These are phyloP conservation scores for Spodoptera exigua DNA, from an alignment of 2,888 invertebrate species.

Conservation along the genomic window DNA sequence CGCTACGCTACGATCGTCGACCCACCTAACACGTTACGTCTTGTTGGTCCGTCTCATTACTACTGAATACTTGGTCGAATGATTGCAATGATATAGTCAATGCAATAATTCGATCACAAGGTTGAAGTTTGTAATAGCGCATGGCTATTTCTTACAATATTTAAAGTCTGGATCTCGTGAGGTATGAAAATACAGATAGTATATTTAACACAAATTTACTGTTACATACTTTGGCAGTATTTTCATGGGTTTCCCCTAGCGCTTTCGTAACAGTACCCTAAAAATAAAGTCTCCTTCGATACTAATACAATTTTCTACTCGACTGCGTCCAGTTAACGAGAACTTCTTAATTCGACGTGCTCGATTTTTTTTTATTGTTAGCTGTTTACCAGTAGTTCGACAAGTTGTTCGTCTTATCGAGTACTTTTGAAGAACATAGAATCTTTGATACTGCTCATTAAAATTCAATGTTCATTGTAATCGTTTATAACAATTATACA, in stretches of 20 bases:
- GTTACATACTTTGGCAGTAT: conserved; percentile 20
- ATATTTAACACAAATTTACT: conserved; percentile 36
- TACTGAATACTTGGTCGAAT: too few relatives aligned
- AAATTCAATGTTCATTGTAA: too few relatives aligned
- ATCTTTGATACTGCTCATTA: neutral
- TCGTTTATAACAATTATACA: too few relatives aligned
- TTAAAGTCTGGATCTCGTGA: too few relatives aligned
- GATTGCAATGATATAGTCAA: too few relatives aligned
- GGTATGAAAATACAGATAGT: neutral
- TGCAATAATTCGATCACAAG: too few relatives aligned
- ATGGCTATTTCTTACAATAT: too few relatives aligned
- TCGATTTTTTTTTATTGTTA: conserved; percentile 69
- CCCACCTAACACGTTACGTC: too few relatives aligned
- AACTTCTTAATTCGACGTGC: conserved; percentile 69
- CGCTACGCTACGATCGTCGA: too few relatives aligned
- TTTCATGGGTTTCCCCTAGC: conserved; percentile 27
- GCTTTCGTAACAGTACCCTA: conserved; percentile 55
- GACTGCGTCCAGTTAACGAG: conserved; percentile 75
- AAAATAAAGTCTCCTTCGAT: conserved; percentile 65
- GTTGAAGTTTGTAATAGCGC: too few relatives aligned
- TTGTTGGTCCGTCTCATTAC: too few relatives aligned
- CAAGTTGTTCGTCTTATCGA: conserved; percentile 38
- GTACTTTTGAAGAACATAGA: conserved; percentile 12
- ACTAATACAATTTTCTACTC: conserved; percentile 76
- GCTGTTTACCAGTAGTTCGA: conserved; percentile 44